Conservation (phyloP, 2,113 vertebrate genomes). For the Arenaria interpres region DNA sequence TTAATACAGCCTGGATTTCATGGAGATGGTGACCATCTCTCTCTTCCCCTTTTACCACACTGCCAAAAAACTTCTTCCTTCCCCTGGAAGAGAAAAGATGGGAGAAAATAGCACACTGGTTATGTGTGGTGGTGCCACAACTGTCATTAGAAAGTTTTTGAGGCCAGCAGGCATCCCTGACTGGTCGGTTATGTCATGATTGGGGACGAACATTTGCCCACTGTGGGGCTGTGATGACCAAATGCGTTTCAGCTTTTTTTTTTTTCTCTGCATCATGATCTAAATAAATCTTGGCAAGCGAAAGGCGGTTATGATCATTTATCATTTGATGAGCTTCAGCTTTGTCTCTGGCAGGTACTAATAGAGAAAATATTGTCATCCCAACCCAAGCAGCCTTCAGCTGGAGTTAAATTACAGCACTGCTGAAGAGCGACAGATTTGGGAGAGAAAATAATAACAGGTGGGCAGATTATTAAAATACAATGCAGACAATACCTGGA, state of each 20-base stretch:
- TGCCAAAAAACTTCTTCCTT: not conserved
- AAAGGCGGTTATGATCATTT: not conserved
- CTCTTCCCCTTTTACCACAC: not conserved
- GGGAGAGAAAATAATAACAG: slow-evolving; percentile 35
- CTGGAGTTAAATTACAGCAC: slow-evolving; percentile 25
- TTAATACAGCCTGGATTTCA: not conserved
- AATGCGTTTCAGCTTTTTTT: not conserved
- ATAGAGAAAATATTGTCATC: not conserved
- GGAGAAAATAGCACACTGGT: not conserved
- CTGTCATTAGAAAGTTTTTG: not conserved
- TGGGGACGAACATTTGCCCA: accelerated
- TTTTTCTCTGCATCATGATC: accelerated
- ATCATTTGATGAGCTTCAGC: slow-evolving; percentile 12
- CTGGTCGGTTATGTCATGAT: not conserved
- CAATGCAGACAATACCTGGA: slow-evolving; percentile 8
- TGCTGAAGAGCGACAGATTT: slow-evolving; percentile 2
- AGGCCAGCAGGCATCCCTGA: not conserved
- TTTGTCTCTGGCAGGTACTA: slow-evolving; percentile 13
- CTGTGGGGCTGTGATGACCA: not conserved
- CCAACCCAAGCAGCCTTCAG: slow-evolving; percentile 24
- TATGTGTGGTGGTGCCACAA: not conserved
- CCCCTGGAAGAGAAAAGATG: not conserved
- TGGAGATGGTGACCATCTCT: not conserved
- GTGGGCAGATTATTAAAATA: slow-evolving; percentile 50
- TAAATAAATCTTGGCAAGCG: not conserved